Evolutionary conservation across 2,113 vertebrate species (phyloP).

Genomic region (Cathartes aura): DNA sequence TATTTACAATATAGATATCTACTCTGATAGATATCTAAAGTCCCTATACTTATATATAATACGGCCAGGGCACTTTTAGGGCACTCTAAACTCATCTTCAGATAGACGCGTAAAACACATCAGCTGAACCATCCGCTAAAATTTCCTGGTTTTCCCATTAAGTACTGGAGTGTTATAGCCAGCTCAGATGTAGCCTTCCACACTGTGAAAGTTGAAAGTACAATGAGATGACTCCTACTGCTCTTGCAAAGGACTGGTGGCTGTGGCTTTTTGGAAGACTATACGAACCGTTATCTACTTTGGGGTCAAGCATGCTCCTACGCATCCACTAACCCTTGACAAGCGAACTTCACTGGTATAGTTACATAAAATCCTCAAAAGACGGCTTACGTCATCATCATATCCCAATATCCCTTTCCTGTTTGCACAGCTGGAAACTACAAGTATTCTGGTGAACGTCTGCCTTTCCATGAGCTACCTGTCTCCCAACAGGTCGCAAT

Average conservation of each 20-base stretch:
- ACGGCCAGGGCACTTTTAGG: neutral
- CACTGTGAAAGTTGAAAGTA: neutral
- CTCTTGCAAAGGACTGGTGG: neutral
- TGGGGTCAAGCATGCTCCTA: too few relatives aligned
- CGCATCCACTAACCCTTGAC: neutral
- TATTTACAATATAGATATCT: neutral
- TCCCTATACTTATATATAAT: neutral
- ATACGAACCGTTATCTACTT: neutral
- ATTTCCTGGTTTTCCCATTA: neutral
- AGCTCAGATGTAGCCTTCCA: neutral
- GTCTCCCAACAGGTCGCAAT: neutral
- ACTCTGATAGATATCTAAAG: neutral
- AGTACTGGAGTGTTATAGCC: fast-evolving
- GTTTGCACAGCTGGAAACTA: neutral
- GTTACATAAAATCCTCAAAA: neutral
- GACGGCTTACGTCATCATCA: neutral
- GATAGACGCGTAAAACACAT: neutral
- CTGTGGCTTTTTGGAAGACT: neutral
- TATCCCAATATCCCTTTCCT: neutral
- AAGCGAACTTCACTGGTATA: neutral
- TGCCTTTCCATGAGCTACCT: neutral
- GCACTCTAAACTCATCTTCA: neutral
- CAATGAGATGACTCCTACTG: neutral
- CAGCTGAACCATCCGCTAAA: neutral
- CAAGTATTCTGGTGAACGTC: neutral